Base-by-base conservation (phyloP, 2,113 vertebrate genomes). In the Semicossyphus pulcher region DNA sequence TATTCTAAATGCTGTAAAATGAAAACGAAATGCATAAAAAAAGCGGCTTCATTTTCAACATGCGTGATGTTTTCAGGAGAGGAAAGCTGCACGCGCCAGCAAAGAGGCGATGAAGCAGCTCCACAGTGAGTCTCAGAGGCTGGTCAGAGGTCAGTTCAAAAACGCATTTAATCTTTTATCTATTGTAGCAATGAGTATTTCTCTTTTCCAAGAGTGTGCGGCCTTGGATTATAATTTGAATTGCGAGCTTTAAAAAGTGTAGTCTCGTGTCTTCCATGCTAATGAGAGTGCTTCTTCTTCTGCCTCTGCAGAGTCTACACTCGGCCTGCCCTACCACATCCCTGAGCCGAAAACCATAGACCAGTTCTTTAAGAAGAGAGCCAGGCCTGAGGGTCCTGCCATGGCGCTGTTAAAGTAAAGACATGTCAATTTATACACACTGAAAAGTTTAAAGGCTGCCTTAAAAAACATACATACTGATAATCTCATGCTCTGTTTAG, bases 401-500 rank as follows among this genome's bases (percentile, higher is more conserved):
- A 98, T 98, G 97, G 89, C 95, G 0, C 60, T 98, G 58, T 76
- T 99, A 25, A 99, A 97, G 98, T 99, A 96, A 95, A 93, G 8
- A 49, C 34, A 70, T 18, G 42, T 9, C 18, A 39, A 16, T 31
- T 59, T 58, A n/a, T n/a, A n/a, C n/a, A n/a, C 10, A n/a, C 4
- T 1, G 6, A 39, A 20, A 52, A 39, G 32, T 25, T 10, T 41
- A 8, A 26, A 47, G n/a, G 6, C 32, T 39, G 1, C 26, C 3
- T 0, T 41, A 25, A 31, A 44, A 14, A 67, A 51, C 20, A 2
- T 18, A 42, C 3, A 21, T 7, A 37, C 0, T 48, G 4, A 16
- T 12, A 60, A 39, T 65, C 4, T 61, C n/a, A n/a, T 66, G 20
- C 37, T 31, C 2, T 29, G 44, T 67, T 36, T 83, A 99, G 98